These are phyloP conservation scores for Melipona quadrifasciata DNA, from an alignment of 1,140 invertebrate species.

Conservation along the genomic window DNA sequence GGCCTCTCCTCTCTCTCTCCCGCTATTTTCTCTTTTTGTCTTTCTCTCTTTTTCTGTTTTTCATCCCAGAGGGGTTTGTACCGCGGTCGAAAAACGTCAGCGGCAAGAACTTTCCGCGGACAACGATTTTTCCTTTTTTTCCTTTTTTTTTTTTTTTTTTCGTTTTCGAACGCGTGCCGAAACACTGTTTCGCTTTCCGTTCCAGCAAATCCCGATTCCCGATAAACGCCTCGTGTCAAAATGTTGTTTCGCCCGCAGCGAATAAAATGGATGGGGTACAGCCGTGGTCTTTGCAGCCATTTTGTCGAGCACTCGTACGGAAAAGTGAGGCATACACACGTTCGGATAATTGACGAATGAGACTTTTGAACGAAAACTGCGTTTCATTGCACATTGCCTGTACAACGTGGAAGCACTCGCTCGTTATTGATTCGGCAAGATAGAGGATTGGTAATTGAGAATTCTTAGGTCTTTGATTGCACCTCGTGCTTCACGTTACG, in stretches of 20 bases:
- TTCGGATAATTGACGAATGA: neutral
- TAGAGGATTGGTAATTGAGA: neutral
- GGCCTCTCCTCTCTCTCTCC: constrained; percentile 3
- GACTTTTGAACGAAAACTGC: neutral
- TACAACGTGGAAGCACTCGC: neutral
- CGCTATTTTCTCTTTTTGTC: too few relatives aligned
- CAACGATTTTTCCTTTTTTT: constrained; percentile 39
- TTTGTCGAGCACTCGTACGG: constrained; percentile 21
- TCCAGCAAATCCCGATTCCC: constrained; percentile 50
- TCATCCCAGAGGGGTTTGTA: constrained; percentile 19
- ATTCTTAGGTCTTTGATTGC: neutral
- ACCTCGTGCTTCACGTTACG: neutral
- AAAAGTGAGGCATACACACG: constrained; percentile 33
- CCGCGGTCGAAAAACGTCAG: constrained; percentile 60
- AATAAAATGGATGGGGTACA: too few relatives aligned
- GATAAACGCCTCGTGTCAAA: constrained; percentile 52
- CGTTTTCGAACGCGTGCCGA: constrained; percentile 41
- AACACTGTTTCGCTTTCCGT: constrained; percentile 53
- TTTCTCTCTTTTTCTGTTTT: constrained; percentile 4
- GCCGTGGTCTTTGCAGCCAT: constrained; percentile 10
- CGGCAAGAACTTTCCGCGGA: constrained; percentile 48
- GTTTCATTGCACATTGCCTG: neutral
- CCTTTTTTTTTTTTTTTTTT: too few relatives aligned
- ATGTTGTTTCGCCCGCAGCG: constrained; percentile 19
- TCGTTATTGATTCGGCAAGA: neutral